phyloP scores from a whole-genome alignment of 2,888 invertebrate genomes.

The Noctua janthina region DNA sequence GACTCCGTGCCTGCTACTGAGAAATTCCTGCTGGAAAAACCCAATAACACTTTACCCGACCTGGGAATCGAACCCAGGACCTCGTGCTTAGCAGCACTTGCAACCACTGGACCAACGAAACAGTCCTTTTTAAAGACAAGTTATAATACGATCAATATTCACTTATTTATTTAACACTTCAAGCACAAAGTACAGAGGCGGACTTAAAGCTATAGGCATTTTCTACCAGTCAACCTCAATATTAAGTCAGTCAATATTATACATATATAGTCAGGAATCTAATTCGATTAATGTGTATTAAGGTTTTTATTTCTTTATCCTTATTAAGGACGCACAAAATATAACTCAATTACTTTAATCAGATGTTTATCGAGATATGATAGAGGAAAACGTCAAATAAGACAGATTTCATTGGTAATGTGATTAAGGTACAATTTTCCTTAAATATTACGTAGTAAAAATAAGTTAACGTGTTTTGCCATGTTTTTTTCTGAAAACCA shows the following conservation, averaged over 20 bases:
- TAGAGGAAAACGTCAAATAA: slow-evolving; percentile 26
- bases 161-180: too few species aligned
- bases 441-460: not conserved
- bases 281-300: not conserved
- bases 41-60: too few species aligned
- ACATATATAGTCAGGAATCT: not conserved
- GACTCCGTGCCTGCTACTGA: too few species aligned
- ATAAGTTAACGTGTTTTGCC: not conserved
- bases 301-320: not conserved
- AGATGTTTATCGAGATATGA: not conserved
- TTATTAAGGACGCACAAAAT: not conserved
- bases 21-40: too few species aligned
- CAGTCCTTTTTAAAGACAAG: not conserved
- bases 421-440: slow-evolving; percentile 6
- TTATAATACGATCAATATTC: not conserved
- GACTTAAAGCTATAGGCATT: too few species aligned
- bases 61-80: too few species aligned
- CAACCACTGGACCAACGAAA: too few species aligned
- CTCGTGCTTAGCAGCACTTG: too few species aligned
- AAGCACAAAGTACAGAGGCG: too few species aligned
- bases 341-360: slow-evolving; percentile 8
- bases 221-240: too few species aligned
- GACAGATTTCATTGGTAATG: slow-evolving; percentile 5
- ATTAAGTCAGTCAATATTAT: too few species aligned
- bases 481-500: not conserved